phyloP scores from a whole-genome alignment of 1,140 invertebrate genomes.

The Odontomachus brunneus region DNA sequence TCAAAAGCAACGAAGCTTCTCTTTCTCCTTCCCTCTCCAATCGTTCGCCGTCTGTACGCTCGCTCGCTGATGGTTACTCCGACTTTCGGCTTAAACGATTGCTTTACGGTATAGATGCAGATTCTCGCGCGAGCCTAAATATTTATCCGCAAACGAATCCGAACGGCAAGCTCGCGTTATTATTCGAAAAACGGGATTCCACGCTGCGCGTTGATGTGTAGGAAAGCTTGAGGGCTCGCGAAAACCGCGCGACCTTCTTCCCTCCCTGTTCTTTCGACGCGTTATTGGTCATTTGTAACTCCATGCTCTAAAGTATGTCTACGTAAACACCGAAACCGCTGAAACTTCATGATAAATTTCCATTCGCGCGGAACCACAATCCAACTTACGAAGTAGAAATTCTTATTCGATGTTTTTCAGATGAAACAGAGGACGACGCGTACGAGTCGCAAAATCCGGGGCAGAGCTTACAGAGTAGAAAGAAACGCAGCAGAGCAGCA shows the following conservation, averaged over 20 bases:
- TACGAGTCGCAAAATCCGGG: constrained; percentile 82
- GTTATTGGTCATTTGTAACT: not conserved
- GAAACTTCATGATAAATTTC: too few relatives aligned
- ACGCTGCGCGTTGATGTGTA: not conserved
- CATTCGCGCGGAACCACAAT: not conserved
- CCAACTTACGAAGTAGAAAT: constrained; percentile 9
- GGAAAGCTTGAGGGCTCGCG: not conserved
- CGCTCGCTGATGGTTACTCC: constrained; percentile 63
- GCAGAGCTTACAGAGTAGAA: constrained; percentile 87
- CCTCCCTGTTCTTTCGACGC: not conserved
- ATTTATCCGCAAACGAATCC: constrained; percentile 63
- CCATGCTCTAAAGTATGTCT: too few relatives aligned
- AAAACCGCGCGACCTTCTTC: too few relatives aligned
- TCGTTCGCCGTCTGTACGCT: constrained; percentile 62
- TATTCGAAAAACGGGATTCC: constrained; percentile 18
- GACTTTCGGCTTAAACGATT: constrained; percentile 56
- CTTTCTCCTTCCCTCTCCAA: constrained; percentile 53
- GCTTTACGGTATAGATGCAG: constrained; percentile 69
- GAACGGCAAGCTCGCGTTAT: constrained; percentile 27
- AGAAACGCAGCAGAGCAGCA: constrained; percentile 96
- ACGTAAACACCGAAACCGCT: too few relatives aligned
- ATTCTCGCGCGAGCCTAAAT: constrained; percentile 63
- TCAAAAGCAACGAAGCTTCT: constrained; percentile 81
- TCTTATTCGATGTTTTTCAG: constrained; percentile 72
- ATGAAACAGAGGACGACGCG: constrained; percentile 83